A percentile compares a stretch with the other conserved stretches of the same genome.
These are phyloP conservation scores for Atherinosoma microstoma DNA, from an alignment of 2,797 vertebrate species.

Conservation along the genomic window DNA sequence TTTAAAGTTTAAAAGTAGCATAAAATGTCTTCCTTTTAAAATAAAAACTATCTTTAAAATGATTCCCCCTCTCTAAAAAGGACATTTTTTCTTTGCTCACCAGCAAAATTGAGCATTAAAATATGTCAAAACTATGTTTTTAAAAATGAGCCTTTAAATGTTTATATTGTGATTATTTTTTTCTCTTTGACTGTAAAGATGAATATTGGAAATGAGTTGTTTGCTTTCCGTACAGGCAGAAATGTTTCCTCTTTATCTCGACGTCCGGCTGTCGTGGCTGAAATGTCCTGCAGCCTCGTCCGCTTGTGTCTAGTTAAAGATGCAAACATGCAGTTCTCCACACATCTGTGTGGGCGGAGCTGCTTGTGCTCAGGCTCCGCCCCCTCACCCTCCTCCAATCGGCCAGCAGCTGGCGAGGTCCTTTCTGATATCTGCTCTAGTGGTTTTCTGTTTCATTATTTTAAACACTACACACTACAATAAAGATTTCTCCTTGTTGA, in stretches of 20 bases:
- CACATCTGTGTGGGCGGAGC: neutral
- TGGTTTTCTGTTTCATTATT: constrained; percentile 86
- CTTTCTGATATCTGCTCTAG: constrained; percentile 60
- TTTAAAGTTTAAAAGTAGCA: too few species aligned
- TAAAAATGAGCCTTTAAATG: too few species aligned
- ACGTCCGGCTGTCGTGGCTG: constrained; percentile 1
- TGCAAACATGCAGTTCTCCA: neutral
- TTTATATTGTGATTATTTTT: too few species aligned
- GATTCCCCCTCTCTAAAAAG: too few species aligned
- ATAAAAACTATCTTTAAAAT: too few species aligned
- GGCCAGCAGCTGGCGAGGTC: constrained; percentile 44
- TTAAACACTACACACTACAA: constrained; percentile 88
- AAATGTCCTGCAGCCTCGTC: neutral
- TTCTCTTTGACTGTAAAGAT: too few species aligned
- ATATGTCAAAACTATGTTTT: too few species aligned
- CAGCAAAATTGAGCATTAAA: too few species aligned
- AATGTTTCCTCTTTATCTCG: neutral
- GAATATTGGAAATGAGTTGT: neutral
- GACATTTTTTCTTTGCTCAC: too few species aligned
- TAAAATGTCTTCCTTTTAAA: too few species aligned
- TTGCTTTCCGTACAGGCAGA: constrained; percentile 26
- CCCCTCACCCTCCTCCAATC: constrained; percentile 35
- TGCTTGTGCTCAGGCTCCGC: constrained; percentile 2
- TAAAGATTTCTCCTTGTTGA: constrained; percentile 88
- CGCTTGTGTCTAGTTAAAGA: neutral